Evolutionary conservation across 2,797 vertebrate genomes (phyloP), one percentile per base, ranked within the genome.

Genomic region (Aphelocoma californica): DNA sequence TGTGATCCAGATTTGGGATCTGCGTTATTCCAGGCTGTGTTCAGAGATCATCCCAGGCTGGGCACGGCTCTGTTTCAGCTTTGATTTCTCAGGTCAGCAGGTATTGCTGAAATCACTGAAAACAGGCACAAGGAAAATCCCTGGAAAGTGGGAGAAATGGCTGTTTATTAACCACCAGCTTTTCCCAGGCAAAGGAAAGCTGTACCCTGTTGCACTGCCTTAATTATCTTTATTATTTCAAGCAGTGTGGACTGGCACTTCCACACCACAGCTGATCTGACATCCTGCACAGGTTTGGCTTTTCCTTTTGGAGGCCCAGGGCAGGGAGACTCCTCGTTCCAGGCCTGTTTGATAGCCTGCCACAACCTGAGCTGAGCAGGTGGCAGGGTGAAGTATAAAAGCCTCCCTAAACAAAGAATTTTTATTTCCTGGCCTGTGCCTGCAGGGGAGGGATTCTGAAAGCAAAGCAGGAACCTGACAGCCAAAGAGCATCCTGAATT

Each of bases 381-480:
- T 97, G 98, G 96, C 94, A 77, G 92, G 65, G 69, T 51, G 92
- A 96, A 81, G 77, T 88, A 97, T 74, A 91, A 98, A 98, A 95
- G 96, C 81, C 73, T 90, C 77, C 26, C 94, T 77, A 94, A 97
- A 98, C 97, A 98, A 97, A 98, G 97, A 92, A 77, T 89, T 97
- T 81, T 93, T 97, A 82, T 97, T 97, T 98, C 91, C 96, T 96
- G 89, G 87, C 67, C 95, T 92, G 89, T 96, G 96, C 96, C 97
- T 90, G 86, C 93, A 95, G 97, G 97, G 96, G 69, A 97, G 90
- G 77, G 97, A 97, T 97, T 94, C 96, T 97, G 94, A 97, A 97
- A 97, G 92, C 93, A 93, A 94, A 96, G 91, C 95, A 86, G 93
- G 95, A 92, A 92, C 60, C 95, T 91, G 92, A 95, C 79, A 97